Conservation (phyloP, 2,888 invertebrate genomes). For the Synergus laeviventris region DNA sequence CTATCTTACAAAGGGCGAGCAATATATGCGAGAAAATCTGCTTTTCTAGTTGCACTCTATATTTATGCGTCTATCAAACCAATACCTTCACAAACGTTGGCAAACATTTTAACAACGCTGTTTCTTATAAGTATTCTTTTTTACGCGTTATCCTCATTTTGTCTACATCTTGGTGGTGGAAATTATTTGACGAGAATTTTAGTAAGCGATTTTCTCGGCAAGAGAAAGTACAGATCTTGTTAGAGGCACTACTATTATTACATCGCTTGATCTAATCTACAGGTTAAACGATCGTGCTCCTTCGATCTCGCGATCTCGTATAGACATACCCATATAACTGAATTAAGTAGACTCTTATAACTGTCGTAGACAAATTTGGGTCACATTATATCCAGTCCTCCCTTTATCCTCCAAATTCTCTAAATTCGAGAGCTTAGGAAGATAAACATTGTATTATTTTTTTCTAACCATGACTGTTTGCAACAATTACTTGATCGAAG, state of each 20-base stretch:
- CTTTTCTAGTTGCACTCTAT: neutral
- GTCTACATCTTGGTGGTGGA: no score
- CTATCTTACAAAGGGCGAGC: conserved; percentile 46
- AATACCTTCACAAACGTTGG: no score
- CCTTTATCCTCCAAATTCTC: no score
- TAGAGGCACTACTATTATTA: neutral
- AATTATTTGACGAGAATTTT: no score
- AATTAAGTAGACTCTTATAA: conserved; percentile 9
- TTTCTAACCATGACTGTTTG: neutral
- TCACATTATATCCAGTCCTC: neutral
- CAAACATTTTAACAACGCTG: no score
- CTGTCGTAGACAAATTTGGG: conserved; percentile 16
- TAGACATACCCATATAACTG: neutral
- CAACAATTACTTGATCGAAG: no score
- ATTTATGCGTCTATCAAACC: no score
- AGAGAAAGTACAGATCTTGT: conserved; percentile 29
- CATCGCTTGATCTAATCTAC: conserved; percentile 21
- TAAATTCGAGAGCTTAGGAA: no score
- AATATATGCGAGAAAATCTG: conserved; percentile 45
- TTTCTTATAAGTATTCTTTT: no score
- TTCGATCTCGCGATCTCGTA: neutral
- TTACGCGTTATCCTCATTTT: no score
- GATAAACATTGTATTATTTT: conserved; percentile 43
- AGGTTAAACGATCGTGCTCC: conserved; percentile 20
- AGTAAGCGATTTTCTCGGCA: neutral